A percentile compares a stretch with the other conserved stretches of the same genome.
Evolutionary conservation across 64 coral and sea anemone species (phyloP).

Genomic region (Porites australiensis): DNA sequence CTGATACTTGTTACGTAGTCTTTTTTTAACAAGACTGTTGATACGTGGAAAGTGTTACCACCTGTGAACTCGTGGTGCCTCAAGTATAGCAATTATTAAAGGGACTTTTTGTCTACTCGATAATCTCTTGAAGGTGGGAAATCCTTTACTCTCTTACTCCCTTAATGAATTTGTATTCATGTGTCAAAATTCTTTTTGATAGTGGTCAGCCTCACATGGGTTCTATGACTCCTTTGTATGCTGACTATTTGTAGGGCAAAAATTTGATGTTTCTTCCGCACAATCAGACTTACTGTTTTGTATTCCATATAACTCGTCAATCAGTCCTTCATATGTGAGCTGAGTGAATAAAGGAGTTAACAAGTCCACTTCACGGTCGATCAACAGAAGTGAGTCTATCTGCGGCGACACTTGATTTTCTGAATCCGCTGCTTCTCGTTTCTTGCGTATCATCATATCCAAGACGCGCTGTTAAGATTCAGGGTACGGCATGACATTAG

Average conservation of each 20-base stretch:
- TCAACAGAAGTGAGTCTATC: conserved; percentile 89
- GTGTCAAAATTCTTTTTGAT: too few relatives aligned
- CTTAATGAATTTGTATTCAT: too few relatives aligned
- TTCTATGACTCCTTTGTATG: too few relatives aligned
- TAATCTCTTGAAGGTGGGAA: too few relatives aligned
- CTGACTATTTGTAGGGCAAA: not conserved
- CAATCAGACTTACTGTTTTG: conserved; percentile 86
- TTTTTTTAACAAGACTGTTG: too few relatives aligned
- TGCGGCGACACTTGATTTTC: conserved; percentile 88
- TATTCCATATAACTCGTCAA: conserved; percentile 95
- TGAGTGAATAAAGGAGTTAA: conserved; percentile 95
- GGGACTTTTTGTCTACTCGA: too few relatives aligned
- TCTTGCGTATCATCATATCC: conserved; percentile 97
- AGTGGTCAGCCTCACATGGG: too few relatives aligned
- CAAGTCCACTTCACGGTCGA: conserved; percentile 89
- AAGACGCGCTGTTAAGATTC: conserved; percentile 72
- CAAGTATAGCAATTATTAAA: too few relatives aligned
- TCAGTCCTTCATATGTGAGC: conserved; percentile 97
- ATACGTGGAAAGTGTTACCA: too few relatives aligned
- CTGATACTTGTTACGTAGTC: too few relatives aligned
- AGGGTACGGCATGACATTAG: not conserved
- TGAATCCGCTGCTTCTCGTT: conserved; percentile 83
- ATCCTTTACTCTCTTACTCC: too few relatives aligned
- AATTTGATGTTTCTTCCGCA: not conserved
- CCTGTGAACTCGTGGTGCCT: too few relatives aligned